Evolutionary conservation across 2,797 vertebrate species (phyloP), one percentile per base, ranked within the genome.

Genomic region (Oreochromis mossambicus): DNA sequence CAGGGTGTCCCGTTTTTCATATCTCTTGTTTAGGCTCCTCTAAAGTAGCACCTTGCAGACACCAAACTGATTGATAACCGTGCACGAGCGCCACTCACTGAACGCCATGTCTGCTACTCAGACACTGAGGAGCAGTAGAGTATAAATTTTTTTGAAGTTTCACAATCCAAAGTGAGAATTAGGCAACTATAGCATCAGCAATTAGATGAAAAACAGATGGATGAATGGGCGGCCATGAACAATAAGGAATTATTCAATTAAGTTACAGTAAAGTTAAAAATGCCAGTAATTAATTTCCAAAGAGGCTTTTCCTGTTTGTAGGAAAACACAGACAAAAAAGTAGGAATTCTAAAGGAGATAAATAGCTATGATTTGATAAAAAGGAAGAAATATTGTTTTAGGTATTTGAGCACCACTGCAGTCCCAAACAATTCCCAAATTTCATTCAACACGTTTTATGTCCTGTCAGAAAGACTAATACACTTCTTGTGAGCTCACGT

Each of bases 381-480:
- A 86, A 78, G 61, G 38, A 34, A 79, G 79, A 88, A 87, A 90
- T 78, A 83, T 83, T 75, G 84, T 70, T 84, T 78, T 24, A 79
- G 68, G 51, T 83, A 82, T 83, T 34, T 82, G 77, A 86, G 78
- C 73, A 80, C 66, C 68, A 2, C 43, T 26, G 76, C 76, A 66
- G 86, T 88, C 87, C 34, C 38, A 81, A 78, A 86, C 84, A 66
- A 86, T 83, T 86, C 80, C 78, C 80, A 84, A 87, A 83, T 88
- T 91, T 87, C 77, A 81, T 87, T 89, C 86, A 86, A 86, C 86
- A 58, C 75, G 29, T 87, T 91, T 89, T 77, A 86, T 81, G 83
- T 91, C 83, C 86, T 88, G 88, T 94, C 90, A 92, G 41, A 90
- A 82, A 88, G 86, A 89, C 85, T 86, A 88, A 89, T 85, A 68